Evolutionary conservation across 2,113 vertebrate genomes (phyloP).

Genomic region (Rhinopithecus roxellana): DNA sequence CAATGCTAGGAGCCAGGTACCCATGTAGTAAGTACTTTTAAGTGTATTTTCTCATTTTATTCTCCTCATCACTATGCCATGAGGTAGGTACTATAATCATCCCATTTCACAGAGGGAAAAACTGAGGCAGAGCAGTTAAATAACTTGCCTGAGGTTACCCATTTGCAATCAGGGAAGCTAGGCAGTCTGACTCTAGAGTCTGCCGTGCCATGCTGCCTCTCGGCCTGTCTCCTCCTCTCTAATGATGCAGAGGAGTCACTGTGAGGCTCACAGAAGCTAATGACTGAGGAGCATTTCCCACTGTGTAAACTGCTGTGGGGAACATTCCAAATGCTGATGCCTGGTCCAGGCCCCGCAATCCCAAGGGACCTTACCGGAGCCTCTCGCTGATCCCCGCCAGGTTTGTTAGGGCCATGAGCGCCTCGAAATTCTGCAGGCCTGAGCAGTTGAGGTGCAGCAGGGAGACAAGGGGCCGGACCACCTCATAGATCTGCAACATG

Average conservation of each 20-base stretch:
- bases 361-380: slow-evolving; percentile 87
- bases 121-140: neutral
- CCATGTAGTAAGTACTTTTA: neutral
- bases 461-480: slow-evolving; percentile 93
- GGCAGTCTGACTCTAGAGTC: neutral
- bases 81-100: too few relatives aligned
- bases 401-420: slow-evolving; percentile 97
- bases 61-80: neutral
- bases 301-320: too few relatives aligned
- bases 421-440: slow-evolving; percentile 96
- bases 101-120: neutral
- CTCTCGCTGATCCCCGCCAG: slow-evolving; percentile 94
- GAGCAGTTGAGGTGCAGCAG: slow-evolving; percentile 91
- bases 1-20: neutral
- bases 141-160: neutral
- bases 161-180: neutral
- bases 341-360: neutral
- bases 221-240: neutral
- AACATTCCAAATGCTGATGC: neutral
- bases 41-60: neutral
- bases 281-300: neutral
- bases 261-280: neutral
- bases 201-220: neutral
- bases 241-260: neutral
- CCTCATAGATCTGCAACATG: slow-evolving; percentile 91